Percentiles rank a stretch among this genome's conserved stretches.
Evolutionary conservation across 64 coral and sea anemone genomes (phyloP).

Genomic region (Cladopsammia gracilis): DNA sequence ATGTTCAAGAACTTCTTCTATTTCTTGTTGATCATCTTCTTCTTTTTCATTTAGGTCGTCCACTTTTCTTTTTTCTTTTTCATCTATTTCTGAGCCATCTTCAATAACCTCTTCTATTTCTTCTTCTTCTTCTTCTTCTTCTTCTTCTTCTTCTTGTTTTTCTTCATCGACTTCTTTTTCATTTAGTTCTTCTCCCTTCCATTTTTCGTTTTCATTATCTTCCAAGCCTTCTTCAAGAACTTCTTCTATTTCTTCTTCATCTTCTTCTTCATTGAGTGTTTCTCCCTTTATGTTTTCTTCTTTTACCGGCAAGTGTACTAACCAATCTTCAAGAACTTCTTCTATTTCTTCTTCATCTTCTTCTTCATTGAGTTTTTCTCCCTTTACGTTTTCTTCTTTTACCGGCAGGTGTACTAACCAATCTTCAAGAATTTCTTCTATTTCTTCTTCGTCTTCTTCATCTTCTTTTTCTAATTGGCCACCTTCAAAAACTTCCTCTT

Average conservation of each 20-base stretch:
- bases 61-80: not conserved
- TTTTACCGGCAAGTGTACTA: too few species aligned
- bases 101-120: not conserved
- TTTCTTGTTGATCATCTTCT: not conserved
- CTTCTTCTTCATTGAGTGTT: not conserved
- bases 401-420: not conserved
- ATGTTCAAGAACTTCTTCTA: too few species aligned
- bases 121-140: not conserved
- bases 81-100: not conserved
- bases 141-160: not conserved
- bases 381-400: not conserved
- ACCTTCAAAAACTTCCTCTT: too few species aligned
- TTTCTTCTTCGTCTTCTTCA: too few species aligned
- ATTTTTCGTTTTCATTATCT: not conserved
- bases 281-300: too few species aligned
- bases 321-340: not conserved
- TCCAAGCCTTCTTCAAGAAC: not conserved
- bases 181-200: not conserved
- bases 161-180: not conserved
- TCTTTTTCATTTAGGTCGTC: not conserved
- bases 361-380: not conserved
- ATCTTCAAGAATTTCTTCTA: too few species aligned
- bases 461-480: too few species aligned
- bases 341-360: not conserved
- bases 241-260: not conserved